Conservation (phyloP, 2,888 invertebrate species). For the Lasioglossum marginatum region DNA sequence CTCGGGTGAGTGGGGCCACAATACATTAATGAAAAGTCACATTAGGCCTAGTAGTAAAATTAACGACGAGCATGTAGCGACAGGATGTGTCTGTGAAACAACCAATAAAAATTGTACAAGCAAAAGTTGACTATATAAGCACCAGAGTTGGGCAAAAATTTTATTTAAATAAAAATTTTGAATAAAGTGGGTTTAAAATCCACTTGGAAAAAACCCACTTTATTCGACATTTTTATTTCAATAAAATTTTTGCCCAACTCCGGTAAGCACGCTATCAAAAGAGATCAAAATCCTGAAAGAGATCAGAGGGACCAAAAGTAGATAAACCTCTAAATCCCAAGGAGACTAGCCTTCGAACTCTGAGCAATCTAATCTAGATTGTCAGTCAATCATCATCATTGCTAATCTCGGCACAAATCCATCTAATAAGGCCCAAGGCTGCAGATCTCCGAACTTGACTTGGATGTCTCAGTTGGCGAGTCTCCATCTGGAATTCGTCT, state of each 20-base stretch:
- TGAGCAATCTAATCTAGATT: not conserved
- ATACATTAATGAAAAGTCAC: not conserved
- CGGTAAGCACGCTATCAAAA: not conserved
- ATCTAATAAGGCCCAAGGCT: not conserved
- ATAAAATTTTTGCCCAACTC: no score
- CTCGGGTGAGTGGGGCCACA: not conserved
- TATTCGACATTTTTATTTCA: no score
- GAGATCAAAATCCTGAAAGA: not conserved
- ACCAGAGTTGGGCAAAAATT: no score
- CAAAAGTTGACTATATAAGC: not conserved
- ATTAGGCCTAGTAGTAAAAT: not conserved
- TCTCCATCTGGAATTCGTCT: not conserved
- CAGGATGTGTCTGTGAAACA: not conserved
- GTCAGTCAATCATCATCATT: not conserved
- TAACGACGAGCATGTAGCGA: not conserved
- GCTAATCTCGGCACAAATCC: not conserved
- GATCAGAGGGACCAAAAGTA: not conserved
- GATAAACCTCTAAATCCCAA: not conserved
- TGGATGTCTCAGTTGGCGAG: not conserved
- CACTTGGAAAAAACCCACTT: no score
- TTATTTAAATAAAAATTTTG: no score
- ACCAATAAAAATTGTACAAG: not conserved
- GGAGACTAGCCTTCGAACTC: not conserved
- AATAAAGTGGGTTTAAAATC: no score
- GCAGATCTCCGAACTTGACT: not conserved